phyloP scores from a whole-genome alignment of 2,113 vertebrate species.

The Ciconia maguari region DNA sequence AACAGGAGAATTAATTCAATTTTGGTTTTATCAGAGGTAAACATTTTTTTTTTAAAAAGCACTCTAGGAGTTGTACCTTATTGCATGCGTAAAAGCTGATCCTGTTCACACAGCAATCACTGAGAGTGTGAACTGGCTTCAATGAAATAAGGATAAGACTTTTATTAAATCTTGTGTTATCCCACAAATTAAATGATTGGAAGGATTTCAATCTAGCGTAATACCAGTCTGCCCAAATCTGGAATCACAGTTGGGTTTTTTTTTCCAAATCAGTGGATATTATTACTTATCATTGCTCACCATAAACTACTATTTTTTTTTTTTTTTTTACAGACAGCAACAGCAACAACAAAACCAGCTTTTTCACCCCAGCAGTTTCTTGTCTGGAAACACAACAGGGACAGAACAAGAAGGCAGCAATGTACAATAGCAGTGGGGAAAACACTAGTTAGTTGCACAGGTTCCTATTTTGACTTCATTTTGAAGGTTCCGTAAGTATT shows the following conservation, averaged over 20 bases:
- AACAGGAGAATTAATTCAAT: not conserved
- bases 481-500: not conserved
- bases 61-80: not conserved
- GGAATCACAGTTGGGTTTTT: rapidly evolving
- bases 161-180: not conserved
- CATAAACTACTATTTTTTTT: not conserved
- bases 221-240: not conserved
- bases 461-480: not conserved
- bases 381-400: not conserved
- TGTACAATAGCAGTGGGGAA: not conserved
- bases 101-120: not conserved
- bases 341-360: not conserved
- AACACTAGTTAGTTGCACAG: not conserved
- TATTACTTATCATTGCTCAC: not conserved
- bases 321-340: not conserved
- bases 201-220: not conserved
- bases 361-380: not conserved
- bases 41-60: too few relatives aligned
- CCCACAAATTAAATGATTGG: not conserved
- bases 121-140: not conserved
- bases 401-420: not conserved
- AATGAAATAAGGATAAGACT: not conserved
- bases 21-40: not conserved
- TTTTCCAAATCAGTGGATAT: not conserved
- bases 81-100: not conserved